These are phyloP conservation scores for Toxostoma redivivum DNA, from an alignment of 2,113 vertebrate species.

Conservation along the genomic window DNA sequence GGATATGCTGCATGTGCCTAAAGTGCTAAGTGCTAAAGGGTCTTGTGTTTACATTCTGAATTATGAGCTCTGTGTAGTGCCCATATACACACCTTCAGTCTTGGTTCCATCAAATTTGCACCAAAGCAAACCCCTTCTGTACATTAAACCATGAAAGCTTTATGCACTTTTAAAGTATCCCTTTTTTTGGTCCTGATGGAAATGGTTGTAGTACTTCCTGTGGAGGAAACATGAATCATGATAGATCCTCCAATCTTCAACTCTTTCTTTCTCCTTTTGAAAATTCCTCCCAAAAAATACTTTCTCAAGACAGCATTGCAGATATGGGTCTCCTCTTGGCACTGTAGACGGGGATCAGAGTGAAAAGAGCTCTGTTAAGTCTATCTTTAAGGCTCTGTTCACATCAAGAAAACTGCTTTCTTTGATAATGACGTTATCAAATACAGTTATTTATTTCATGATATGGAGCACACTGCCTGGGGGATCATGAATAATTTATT, in stretches of 20 bases:
- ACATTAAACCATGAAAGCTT: neutral
- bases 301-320: neutral
- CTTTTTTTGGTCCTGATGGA: neutral
- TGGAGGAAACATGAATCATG: neutral
- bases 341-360: neutral
- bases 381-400: slow-evolving; percentile 13
- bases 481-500: slow-evolving; percentile 47
- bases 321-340: neutral
- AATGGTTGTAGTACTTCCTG: neutral
- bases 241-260: neutral
- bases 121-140: neutral
- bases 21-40: neutral
- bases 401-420: slow-evolving; percentile 23
- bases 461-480: neutral
- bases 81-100: neutral
- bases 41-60: neutral
- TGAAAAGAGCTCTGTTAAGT: neutral
- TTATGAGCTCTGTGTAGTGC: neutral
- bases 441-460: slow-evolving; percentile 59
- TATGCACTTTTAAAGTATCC: neutral
- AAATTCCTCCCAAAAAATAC: neutral
- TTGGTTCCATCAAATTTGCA: neutral
- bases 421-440: slow-evolving; percentile 59
- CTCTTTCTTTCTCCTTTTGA: neutral
- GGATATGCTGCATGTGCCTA: fast-evolving